A percentile compares a stretch with the other conserved stretches of the same genome.
Evolutionary conservation across 1,140 invertebrate genomes (phyloP).

Genomic region (Plectrocnemia conspersa): DNA sequence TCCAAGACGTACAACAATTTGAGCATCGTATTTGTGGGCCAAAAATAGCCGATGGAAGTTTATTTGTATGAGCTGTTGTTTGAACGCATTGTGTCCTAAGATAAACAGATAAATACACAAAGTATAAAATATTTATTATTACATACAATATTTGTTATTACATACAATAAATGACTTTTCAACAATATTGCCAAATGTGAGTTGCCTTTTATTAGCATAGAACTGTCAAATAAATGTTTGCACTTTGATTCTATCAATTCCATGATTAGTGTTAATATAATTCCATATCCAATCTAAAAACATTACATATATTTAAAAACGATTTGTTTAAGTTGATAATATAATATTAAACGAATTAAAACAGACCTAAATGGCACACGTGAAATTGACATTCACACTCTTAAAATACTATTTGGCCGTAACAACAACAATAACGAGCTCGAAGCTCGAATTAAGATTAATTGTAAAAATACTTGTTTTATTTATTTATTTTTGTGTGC

Average conservation of each 20-base stretch:
- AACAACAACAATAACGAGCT: too few relatives aligned
- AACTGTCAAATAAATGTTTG: background rate
- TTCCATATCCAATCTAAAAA: too few relatives aligned
- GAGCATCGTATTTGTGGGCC: constrained; percentile 5
- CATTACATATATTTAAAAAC: too few relatives aligned
- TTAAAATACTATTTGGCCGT: too few relatives aligned
- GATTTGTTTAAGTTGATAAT: too few relatives aligned
- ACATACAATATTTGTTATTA: background rate
- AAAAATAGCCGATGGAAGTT: background rate
- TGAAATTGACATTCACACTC: too few relatives aligned
- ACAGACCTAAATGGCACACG: too few relatives aligned
- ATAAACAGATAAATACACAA: background rate
- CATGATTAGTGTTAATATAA: too few relatives aligned
- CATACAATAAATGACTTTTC: background rate
- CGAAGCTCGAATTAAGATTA: too few relatives aligned
- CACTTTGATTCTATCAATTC: background rate
- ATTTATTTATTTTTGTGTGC: too few relatives aligned
- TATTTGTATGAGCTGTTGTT: background rate
- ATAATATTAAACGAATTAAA: too few relatives aligned
- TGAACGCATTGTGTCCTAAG: background rate
- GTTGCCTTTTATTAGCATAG: background rate
- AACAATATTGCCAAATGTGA: background rate
- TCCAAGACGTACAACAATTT: constrained; percentile 10
- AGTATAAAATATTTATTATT: background rate
- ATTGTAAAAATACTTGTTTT: too few relatives aligned